Evolutionary conservation across 1,140 invertebrate species (phyloP), one percentile per base, ranked within the genome.

Genomic region (Drosophila funebris): DNA sequence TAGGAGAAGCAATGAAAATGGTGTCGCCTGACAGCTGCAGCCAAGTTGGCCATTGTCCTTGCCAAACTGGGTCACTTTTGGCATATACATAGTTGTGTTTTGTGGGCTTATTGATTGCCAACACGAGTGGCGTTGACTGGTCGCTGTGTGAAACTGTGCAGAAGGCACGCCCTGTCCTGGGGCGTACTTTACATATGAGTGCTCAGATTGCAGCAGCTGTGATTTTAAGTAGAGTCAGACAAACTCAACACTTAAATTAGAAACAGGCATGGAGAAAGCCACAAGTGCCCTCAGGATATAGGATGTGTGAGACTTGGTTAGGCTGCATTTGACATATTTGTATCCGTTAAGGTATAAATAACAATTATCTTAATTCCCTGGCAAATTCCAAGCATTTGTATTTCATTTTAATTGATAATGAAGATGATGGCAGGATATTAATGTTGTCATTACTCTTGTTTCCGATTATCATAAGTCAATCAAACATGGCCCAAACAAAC

Each of bases 21-120:
- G 56, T 73, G 48, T 64, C 72, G 41, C 72, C 78, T 77, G 81
- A 78, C 76, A 63, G 56, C 39, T 70, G 78, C 82, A 84, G 39
- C 48, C 69, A 60, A 70, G 60, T 70, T 71, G 22, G 58, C 48
- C 73, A 58, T 57, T 73, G 63, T 68, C 58, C 58, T 73, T 68
- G 57, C 56, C 76, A 33, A 85, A 85, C 76, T 85, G 78, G 81
- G 81, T 85, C 82, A 85, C 58, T 78, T 85, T 85, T 81, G 77
- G 82, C 57, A 56, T 58, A 66, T 9, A 20, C 14, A 43, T 43
- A 18, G 79, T 76, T 76, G 64, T 27, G 52, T 56, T 57, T 57
- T 14, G 29, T 69, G 67, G 72, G 24, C 43, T 77, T 81, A 85
- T 85, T 87, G 81, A 81, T 85, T 81, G 73, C 44, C 56, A 53